A percentile compares a stretch with the other conserved stretches of the same genome.
These are phyloP conservation scores for Dinomys branickii DNA, from an alignment of 2,113 vertebrate species.

Conservation along the genomic window DNA sequence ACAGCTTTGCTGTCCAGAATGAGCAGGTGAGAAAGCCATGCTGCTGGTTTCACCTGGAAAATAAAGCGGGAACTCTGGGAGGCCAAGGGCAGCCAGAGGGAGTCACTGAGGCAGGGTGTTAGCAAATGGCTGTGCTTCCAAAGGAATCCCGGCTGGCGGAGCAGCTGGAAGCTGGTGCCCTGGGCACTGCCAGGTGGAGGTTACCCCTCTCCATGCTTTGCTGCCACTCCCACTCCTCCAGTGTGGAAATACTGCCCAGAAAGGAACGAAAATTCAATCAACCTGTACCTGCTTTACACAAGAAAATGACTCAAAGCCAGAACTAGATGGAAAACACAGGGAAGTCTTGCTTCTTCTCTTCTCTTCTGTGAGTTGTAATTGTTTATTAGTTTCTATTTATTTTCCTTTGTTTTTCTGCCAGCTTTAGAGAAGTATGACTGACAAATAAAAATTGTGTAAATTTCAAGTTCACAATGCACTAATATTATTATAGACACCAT, in stretches of 20 bases:
- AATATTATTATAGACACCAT: background rate
- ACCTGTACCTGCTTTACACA: background rate
- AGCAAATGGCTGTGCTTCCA: background rate
- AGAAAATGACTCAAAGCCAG: background rate
- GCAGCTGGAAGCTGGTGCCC: background rate
- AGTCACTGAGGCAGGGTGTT: background rate
- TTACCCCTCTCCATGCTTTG: background rate
- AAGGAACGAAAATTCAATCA: background rate
- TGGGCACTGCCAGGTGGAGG: fast-evolving
- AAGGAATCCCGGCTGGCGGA: background rate
- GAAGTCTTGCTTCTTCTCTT: background rate
- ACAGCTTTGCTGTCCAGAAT: background rate
- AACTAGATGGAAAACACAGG: background rate
- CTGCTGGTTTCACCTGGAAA: conserved; percentile 14
- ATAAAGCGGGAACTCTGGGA: background rate
- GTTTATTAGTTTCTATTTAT: background rate
- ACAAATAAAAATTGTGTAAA: background rate
- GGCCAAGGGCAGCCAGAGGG: background rate
- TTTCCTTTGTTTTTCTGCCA: background rate
- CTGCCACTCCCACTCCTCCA: background rate
- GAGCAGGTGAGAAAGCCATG: background rate
- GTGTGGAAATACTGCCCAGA: background rate
- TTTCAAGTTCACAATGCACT: background rate
- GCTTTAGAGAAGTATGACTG: background rate
- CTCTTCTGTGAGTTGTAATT: background rate